phyloP scores from a whole-genome alignment of 2,113 vertebrate species.

The Monarcha castaneiventris region DNA sequence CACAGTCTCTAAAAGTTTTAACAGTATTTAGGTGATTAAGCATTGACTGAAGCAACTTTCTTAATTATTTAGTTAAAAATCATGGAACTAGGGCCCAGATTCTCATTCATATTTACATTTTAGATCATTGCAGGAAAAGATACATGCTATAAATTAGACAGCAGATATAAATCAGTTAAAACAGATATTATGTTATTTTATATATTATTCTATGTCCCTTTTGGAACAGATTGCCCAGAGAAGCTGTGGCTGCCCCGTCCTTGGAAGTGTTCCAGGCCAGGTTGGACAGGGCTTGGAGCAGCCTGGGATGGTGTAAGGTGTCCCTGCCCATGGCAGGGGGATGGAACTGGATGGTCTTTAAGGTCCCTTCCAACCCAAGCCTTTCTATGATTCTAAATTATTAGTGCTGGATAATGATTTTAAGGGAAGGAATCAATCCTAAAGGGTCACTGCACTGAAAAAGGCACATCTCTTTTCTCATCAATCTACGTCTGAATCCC shows the following conservation, averaged over 20 bases:
- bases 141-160: not conserved
- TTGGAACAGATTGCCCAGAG: not conserved
- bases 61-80: not conserved
- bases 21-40: not conserved
- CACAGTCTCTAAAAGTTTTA: not conserved
- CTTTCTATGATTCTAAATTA: not conserved
- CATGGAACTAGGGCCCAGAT: not conserved
- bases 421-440: not conserved
- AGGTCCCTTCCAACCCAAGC: not conserved
- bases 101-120: not conserved
- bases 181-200: not conserved
- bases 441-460: not conserved
- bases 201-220: not conserved
- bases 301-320: not conserved
- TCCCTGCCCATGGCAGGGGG: not conserved
- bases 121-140: not conserved
- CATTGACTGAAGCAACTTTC: not conserved
- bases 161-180: not conserved
- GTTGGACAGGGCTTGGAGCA: not conserved
- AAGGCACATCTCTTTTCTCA: not conserved
- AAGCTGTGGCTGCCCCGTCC: not conserved
- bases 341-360: not conserved
- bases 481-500: accelerated
- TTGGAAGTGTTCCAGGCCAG: not conserved
- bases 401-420: not conserved